Evolutionary conservation across 1,140 invertebrate species (phyloP).

Genomic region (Brachionus koreanus): DNA sequence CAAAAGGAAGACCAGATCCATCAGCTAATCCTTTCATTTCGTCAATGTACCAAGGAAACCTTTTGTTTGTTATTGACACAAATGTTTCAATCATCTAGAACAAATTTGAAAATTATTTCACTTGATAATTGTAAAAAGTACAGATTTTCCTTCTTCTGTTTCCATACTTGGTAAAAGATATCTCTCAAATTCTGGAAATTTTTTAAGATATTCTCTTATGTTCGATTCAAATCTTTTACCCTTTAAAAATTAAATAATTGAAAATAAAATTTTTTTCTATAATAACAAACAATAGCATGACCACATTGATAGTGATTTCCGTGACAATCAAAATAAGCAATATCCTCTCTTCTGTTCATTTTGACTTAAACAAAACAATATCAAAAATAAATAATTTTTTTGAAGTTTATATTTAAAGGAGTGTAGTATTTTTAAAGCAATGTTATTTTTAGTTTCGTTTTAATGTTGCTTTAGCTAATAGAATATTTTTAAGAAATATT

Average conservation of each 20-base stretch:
- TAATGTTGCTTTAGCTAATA: too few relatives aligned
- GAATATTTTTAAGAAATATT: too few relatives aligned
- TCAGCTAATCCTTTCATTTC: constrained; percentile 31
- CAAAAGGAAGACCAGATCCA: constrained; percentile 28
- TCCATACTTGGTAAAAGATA: background rate
- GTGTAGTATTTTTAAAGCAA: too few relatives aligned
- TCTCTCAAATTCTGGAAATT: background rate
- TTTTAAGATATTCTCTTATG: background rate
- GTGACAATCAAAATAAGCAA: background rate
- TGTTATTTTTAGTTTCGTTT: too few relatives aligned
- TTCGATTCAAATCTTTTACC: background rate
- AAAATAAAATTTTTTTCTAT: background rate
- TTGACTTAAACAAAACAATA: background rate
- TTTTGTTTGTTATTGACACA: background rate
- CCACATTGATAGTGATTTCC: constrained; percentile 41
- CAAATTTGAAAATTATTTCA: background rate
- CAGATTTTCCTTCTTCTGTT: background rate
- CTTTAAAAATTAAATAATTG: background rate
- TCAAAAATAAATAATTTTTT: background rate
- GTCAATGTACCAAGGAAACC: constrained; percentile 41
- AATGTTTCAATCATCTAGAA: background rate
- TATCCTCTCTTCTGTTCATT: background rate
- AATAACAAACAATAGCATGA: background rate
- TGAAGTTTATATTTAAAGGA: background rate
- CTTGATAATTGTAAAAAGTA: background rate